Evolutionary conservation across 2,888 invertebrate genomes (phyloP), one percentile per base, ranked within the genome.

Genomic region (Hedychridium roseum): DNA sequence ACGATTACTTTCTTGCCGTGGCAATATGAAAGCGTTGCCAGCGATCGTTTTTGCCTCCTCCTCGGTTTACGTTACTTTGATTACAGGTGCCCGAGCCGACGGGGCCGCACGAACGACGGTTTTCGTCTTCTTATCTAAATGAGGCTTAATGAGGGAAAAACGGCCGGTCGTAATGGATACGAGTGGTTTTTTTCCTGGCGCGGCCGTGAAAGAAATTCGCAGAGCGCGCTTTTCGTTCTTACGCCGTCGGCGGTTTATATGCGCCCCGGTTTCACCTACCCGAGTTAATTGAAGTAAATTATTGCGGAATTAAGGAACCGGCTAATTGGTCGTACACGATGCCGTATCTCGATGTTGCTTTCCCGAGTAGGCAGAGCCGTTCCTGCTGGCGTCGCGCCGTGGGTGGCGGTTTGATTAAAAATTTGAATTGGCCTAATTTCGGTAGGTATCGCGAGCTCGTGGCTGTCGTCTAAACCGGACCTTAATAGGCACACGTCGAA

Each of bases 401-500:
- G 60, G 59, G 60, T 63, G 63, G 64, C 54, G 60, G 32, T 30
- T 15, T 45, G 52, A 54, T 62, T 62, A 57, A 62, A n/a, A 60
- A 40, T 52, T 49, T 37, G 50, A 43, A 57, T 54, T 52, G 47
- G 57, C 49, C 62, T 64, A 60, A 64, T 60, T 62, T 53, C 46
- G n/a, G n/a, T n/a, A n/a, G n/a, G n/a, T n/a, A n/a, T n/a, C n/a
- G n/a, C n/a, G n/a, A n/a, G n/a, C n/a, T n/a, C n/a, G n/a, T n/a
- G n/a, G n/a, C 9, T 9, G 9, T 6, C 23, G 23, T 9, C 23
- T 23, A 23, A 23, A 23, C 23, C 23, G 23, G 23, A n/a, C n/a
- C n/a, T n/a, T n/a, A n/a, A n/a, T n/a, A n/a, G n/a, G n/a, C n/a
- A n/a, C n/a, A n/a, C n/a, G n/a, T n/a, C n/a, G n/a, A n/a, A n/a